phyloP scores from a whole-genome alignment of 2,888 invertebrate species.

The Pseudococcus viburni region DNA sequence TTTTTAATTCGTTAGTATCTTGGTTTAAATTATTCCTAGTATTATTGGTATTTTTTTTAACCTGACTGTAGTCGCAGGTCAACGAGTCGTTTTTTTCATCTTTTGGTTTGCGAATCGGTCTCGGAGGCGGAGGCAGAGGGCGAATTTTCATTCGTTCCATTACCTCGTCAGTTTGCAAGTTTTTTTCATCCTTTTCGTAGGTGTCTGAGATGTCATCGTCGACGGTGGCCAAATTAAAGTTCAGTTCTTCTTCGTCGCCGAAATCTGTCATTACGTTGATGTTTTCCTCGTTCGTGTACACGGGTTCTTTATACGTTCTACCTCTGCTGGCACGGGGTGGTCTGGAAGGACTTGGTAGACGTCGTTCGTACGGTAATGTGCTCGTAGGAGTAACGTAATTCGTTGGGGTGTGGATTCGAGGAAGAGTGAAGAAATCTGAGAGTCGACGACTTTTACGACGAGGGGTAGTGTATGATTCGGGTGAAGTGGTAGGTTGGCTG shows the following conservation, averaged over 20 bases:
- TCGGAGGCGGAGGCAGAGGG: conserved; percentile 88
- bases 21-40: conserved; percentile 42
- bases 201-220: conserved; percentile 63
- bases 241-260: conserved; percentile 55
- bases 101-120: conserved; percentile 79
- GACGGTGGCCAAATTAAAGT: conserved; percentile 50
- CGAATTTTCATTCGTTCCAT: conserved; percentile 88
- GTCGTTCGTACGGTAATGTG: conserved; percentile 23
- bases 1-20: conserved; percentile 67
- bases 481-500: not conserved
- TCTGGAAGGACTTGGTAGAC: conserved; percentile 61
- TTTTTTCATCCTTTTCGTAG: conserved; percentile 71
- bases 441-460: conserved; percentile 56
- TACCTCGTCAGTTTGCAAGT: conserved; percentile 82
- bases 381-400: conserved; percentile 58
- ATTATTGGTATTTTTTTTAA: conserved; percentile 63
- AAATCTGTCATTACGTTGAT: conserved; percentile 70
- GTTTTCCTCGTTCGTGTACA: conserved; percentile 71
- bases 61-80: conserved; percentile 33
- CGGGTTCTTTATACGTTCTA: conserved; percentile 69
- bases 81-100: conserved; percentile 67
- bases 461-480: not conserved
- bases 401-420: conserved; percentile 40
- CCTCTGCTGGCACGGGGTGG: conserved; percentile 74
- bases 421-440: conserved; percentile 65